A percentile compares a stretch with the other conserved stretches of the same genome.
Evolutionary conservation across 2,113 vertebrate genomes (phyloP).

Genomic region (Malurus cyaneus): DNA sequence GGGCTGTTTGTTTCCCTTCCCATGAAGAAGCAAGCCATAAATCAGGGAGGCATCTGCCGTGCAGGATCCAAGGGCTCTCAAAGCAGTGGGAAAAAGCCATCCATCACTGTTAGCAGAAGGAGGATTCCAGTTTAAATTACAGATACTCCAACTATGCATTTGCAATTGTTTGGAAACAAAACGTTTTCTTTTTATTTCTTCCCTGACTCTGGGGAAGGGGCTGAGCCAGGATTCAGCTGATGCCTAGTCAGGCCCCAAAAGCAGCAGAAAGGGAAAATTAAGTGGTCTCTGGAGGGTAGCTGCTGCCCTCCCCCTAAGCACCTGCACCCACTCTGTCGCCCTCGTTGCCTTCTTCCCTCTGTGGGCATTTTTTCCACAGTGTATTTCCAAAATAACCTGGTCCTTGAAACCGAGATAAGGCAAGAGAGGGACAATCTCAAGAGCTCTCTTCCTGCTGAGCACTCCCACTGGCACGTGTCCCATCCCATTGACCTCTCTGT

Average conservation of each 20-base stretch:
- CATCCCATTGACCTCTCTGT: neutral
- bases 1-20: neutral
- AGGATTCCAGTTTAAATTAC: slow-evolving; percentile 33
- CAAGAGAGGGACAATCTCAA: neutral
- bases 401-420: neutral
- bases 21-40: slow-evolving; percentile 18
- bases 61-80: slow-evolving; percentile 26
- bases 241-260: neutral
- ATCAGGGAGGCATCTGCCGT: slow-evolving; percentile 38
- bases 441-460: neutral
- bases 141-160: neutral
- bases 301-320: neutral
- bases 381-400: neutral
- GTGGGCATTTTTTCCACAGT: neutral
- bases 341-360: neutral
- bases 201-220: neutral
- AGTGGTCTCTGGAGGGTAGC: neutral
- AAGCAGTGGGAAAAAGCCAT: slow-evolving; percentile 33
- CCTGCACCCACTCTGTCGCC: neutral
- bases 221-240: neutral
- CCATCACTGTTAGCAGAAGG: slow-evolving; percentile 17
- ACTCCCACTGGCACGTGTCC: neutral
- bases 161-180: slow-evolving; percentile 33
- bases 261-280: neutral
- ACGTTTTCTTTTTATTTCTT: neutral